Base-by-base conservation (phyloP, 2,888 invertebrate species). In the Ommatoiulus sabulosus region DNA sequence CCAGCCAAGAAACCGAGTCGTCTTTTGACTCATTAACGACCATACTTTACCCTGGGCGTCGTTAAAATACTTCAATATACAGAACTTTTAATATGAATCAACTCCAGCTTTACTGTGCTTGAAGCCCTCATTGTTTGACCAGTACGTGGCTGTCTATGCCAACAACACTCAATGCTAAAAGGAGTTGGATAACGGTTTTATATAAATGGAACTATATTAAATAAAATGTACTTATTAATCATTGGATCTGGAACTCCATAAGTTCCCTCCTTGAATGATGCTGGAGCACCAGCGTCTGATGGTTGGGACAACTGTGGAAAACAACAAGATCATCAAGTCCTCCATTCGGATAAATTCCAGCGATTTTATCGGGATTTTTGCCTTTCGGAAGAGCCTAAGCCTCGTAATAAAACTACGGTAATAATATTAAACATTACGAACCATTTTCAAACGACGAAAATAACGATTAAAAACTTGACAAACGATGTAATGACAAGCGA, bases 201-300 rank as follows among this genome's bases (percentile, higher is more conserved):
- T 12, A 5, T 10, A 20, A 86, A 86, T 20, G 24, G 5, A 87
- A 87, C 10, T 52, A n/a, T 20, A n/a, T 87, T 8, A 52, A 20
- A 52, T n/a, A 63, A 24, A 87, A 52, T 24, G 92, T 92, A 94
- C 94, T 94, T 94, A 90, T 93, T 91, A 57, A 94, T 93, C 93
- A 96, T 94, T 0, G 95, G 93, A 91, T 95, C 94, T 10, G 95
- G 94, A 10, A 96, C 93, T 87, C 95, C 96, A 92, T 95, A 96
- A 43, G 93, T 92, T 0, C 95, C 95, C 90, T 94, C 94, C 52
- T 93, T 92, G 86, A 93, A 88, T 24, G 86, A n/a, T 12, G 88
- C 8, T 20, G n/a, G 44, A n/a, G 43, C 5, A 4, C 43, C 86
- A 44, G 24, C n/a, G 3, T 63, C 88, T 15, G 52, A 52, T 12